Evolutionary conservation across 2,797 vertebrate genomes (phyloP), one percentile per base, ranked within the genome.

Genomic region (Notolabrus celidotus): DNA sequence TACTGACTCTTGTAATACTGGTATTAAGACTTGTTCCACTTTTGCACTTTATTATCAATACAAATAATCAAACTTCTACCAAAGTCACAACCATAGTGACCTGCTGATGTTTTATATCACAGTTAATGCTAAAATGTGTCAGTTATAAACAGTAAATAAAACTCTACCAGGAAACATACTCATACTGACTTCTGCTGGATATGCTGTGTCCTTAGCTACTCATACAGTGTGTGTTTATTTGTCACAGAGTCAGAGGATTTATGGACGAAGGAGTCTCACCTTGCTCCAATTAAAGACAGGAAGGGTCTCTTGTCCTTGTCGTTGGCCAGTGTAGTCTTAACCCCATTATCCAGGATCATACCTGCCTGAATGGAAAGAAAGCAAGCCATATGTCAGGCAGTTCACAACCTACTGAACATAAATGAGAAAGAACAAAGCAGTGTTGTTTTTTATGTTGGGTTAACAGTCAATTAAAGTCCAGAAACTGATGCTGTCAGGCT

Each of bases 321-420:
- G 0, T 95, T 97, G 8, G 98, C 97, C 83, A 94, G 84, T 0
- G 97, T 98, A 0, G 97, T 99, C 89, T 99, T 99, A 10, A 99
- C 98, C 0, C 98, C 98, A 0, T 99, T 96, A 86, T 99, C 98
- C 0, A 99, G 96, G 58, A 99, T 99, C 95, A 99, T 96, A 67
- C 98, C 98, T 42, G 97, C 97, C 98, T 99, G 70, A 25, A 76
- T 80, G 0, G 36, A 22, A 45, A 53, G 38, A 59, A 23, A 3
- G 56, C 10, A 2, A 43, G 58, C 2, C 1, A 38, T 5, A 45
- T 8, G 20, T 68, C 29, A 65, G 27, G 12, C 1, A 17, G 10
- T 12, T 15, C 5, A n/a, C 15, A 17, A 46, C n/a, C n/a, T 22
- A 51, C 0, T 5, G 1, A 67, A 51, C 22, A 42, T 4, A 34